phyloP scores from a whole-genome alignment of 2,888 invertebrate genomes.

The Parapristionchus giblindavisi region DNA sequence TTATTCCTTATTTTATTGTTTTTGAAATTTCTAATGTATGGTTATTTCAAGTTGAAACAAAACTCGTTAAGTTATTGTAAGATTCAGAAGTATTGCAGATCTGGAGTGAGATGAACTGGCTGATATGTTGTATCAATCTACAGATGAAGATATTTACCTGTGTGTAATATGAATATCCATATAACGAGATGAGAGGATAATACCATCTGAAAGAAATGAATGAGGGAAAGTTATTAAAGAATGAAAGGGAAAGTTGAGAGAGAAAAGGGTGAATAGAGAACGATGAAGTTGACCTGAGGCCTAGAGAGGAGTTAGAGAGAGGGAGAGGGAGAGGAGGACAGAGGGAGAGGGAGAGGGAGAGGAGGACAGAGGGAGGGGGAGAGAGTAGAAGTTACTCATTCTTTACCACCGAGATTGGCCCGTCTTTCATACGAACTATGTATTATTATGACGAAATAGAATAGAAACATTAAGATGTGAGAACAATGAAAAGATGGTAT shows the following conservation, averaged over 20 bases:
- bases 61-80: not conserved
- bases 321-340: not conserved
- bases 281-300: not conserved
- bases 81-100: not conserved
- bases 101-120: not conserved
- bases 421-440: conserved; percentile 1
- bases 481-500: not conserved
- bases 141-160: not conserved
- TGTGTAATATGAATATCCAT: conserved; percentile 8
- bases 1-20: not conserved
- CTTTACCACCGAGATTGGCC: conserved; percentile 7
- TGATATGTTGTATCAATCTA: not conserved
- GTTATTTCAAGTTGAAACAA: not conserved
- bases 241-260: not conserved
- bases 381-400: not conserved
- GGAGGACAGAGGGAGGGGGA: not conserved
- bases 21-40: not conserved
- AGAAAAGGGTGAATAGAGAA: not conserved
- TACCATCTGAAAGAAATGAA: not conserved
- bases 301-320: not conserved
- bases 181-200: conserved; percentile 7
- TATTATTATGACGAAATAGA: conserved; percentile 16
- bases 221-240: not conserved
- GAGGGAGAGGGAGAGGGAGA: conserved; percentile 2
- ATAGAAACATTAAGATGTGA: conserved; percentile 1